These are phyloP conservation scores for Urophycis tenuis DNA, from an alignment of 2,797 vertebrate species.

Conservation along the genomic window DNA sequence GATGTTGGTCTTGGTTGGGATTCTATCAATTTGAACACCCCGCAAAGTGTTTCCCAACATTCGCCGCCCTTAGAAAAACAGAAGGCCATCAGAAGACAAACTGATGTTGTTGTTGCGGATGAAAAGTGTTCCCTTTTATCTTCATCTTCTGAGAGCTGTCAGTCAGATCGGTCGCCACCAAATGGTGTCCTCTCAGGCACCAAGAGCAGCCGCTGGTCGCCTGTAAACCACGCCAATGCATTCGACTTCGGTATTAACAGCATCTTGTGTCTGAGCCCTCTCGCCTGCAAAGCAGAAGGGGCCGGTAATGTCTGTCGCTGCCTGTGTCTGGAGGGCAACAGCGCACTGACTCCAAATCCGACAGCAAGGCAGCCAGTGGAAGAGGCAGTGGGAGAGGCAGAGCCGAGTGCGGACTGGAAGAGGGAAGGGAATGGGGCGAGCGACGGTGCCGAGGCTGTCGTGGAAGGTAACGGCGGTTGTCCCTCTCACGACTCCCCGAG, in stretches of 20 bases:
- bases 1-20: conserved; percentile 32
- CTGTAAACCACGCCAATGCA: background rate
- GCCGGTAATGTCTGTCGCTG: conserved; percentile 9
- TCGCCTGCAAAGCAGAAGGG: background rate
- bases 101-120: background rate
- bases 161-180: background rate
- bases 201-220: background rate
- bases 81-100: background rate
- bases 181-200: background rate
- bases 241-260: conserved; percentile 48
- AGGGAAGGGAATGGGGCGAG: background rate
- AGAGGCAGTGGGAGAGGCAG: background rate
- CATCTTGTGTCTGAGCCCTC: conserved; percentile 50
- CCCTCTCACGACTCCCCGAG: conserved; percentile 29
- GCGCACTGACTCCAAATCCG: background rate
- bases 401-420: background rate
- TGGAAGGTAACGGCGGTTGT: conserved; percentile 43
- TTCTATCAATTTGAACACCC: conserved; percentile 2
- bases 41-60: background rate
- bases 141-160: background rate
- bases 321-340: background rate
- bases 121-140: background rate
- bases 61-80: background rate
- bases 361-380: background rate
- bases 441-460: background rate